Evolutionary conservation across 2,797 vertebrate species (phyloP), one percentile per base, ranked within the genome.

Genomic region (Neoniphon sammara): DNA sequence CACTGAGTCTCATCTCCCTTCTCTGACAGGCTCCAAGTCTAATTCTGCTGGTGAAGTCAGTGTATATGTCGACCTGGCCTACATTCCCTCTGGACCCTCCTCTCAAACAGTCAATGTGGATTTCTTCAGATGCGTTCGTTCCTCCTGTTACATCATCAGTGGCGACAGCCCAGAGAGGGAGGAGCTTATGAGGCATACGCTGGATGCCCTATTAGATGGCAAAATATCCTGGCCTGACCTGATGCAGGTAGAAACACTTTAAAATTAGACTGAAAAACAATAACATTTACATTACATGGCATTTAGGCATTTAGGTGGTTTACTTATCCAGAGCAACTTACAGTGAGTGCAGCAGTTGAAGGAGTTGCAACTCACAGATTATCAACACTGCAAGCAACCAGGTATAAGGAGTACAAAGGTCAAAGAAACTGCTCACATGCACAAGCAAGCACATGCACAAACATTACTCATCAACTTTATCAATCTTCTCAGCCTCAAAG

Each of bases 131-230:
- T 91, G 92, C 0, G 55, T 98, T 23, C 96, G 96, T 0, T 95
- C 97, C 0, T 96, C 97, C 47, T 97, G 96, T 86, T 99, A 98
- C 46, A 95, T 98, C 85, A 88, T 98, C 90, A 98, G 97, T 0
- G 96, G 97, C 0, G 95, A 97, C 44, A 77, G 87, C 50, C 87
- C 81, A 0, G 88, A 91, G 83, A 88, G 94, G 80, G 96, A 97
- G 55, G 93, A 93, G 0, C 91, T 94, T 4, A 93, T 98, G 92
- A 93, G 94, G 21, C 78, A 92, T 0, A 94, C 96, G 4, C 90
- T 99, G 54, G 95, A 98, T 0, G 95, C 96, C 0, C 93, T 99
- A 1, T 89, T 99, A 53, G 82, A 95, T 0, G 96, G 91, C 58
- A 99, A 99, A 87, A 87, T 83, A 20, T 90, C 91, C 9, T 98